Evolutionary conservation across 2,888 invertebrate species (phyloP).

Genomic region (Standfussiana lucernea): DNA sequence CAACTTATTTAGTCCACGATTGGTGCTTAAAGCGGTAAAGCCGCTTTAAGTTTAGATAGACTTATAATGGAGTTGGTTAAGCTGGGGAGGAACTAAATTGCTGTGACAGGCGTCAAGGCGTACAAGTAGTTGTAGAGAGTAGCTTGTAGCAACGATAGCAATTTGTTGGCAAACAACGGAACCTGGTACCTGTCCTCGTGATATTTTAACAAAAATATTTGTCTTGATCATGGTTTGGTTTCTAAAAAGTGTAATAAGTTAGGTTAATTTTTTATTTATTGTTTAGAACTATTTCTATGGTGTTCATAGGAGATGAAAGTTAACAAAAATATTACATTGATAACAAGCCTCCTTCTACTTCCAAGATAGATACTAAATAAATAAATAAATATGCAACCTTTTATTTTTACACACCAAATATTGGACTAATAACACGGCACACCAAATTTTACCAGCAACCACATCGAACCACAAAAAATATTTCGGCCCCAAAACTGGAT

Average conservation of each 20-base stretch:
- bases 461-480: conserved; percentile 4
- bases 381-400: background rate
- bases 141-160: background rate
- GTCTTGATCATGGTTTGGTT: too few species aligned
- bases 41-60: conserved; percentile 30
- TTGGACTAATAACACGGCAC: background rate
- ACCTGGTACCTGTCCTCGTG: background rate
- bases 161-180: background rate
- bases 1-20: conserved; percentile 49
- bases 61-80: conserved; percentile 37
- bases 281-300: background rate
- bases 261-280: background rate
- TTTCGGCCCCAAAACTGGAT: conserved; percentile 25
- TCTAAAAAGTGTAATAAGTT: too few species aligned
- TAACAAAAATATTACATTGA: background rate
- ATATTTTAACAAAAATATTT: too few species aligned
- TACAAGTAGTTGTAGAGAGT: background rate
- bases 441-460: conserved; percentile 16
- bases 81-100: background rate
- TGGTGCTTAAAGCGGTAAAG: conserved; percentile 38
- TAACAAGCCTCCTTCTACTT: background rate
- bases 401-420: background rate
- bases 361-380: background rate
- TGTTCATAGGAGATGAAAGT: background rate
- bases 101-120: conserved; percentile 1